Conservation (phyloP, 2,113 vertebrate species). For the Leptobrachium leishanense region DNA sequence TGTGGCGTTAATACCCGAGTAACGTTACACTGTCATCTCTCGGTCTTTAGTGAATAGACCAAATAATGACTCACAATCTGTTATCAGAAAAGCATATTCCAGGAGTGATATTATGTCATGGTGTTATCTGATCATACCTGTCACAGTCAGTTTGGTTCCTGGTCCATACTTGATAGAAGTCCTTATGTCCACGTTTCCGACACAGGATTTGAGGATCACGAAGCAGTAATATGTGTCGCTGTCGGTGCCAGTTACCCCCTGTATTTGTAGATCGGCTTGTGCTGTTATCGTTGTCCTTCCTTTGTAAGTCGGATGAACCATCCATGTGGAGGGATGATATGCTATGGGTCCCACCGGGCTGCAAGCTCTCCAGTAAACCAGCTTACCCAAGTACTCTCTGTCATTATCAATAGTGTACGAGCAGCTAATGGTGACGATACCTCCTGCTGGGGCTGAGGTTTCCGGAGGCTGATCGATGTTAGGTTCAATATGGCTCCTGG, state of each 20-base stretch:
- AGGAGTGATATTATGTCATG: too few species aligned
- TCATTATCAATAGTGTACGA: not conserved
- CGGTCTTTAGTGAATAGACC: too few species aligned
- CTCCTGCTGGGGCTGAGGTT: not conserved
- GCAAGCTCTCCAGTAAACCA: not conserved
- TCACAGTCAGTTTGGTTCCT: not conserved
- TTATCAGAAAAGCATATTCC: too few species aligned
- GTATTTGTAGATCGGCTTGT: not conserved
- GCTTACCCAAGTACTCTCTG: not conserved
- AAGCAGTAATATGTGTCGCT: not conserved
- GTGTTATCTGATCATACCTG: not conserved
- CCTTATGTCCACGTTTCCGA: not conserved
- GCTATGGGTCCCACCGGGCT: not conserved
- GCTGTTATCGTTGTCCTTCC: not conserved
- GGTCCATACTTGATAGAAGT: not conserved
- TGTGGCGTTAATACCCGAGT: too few species aligned
- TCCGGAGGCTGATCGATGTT: not conserved
- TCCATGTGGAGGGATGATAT: not conserved
- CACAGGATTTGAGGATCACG: not conserved
- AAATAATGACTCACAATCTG: too few species aligned
- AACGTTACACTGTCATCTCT: too few species aligned
- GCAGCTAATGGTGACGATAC: not conserved
- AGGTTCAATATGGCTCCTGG: not conserved
- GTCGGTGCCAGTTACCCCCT: not conserved
- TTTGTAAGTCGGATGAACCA: not conserved